Percentiles rank a stretch among this genome's conserved stretches.
phyloP scores from a whole-genome alignment of 2,113 vertebrate genomes.

The Pagrus major region DNA sequence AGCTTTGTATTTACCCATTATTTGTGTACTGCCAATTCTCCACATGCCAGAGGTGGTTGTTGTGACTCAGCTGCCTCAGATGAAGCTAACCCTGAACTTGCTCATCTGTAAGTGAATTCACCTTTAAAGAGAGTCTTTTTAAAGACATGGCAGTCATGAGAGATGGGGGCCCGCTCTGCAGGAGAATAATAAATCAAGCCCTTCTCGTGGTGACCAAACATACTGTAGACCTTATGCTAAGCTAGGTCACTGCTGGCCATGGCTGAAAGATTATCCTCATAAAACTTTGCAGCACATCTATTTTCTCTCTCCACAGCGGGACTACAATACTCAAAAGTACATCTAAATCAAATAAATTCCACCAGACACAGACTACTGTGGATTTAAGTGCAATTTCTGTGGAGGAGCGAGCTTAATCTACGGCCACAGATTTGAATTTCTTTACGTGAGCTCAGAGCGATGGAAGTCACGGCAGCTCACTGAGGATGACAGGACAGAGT shows the following conservation, averaged over 20 bases:
- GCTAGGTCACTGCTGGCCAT: conserved; percentile 45
- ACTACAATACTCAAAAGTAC: conserved; percentile 52
- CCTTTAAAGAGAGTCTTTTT: conserved; percentile 46
- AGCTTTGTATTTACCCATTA: conserved; percentile 6
- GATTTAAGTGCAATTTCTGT: conserved; percentile 54
- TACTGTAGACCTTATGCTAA: conserved; percentile 48
- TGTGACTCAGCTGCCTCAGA: conserved; percentile 18
- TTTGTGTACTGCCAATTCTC: conserved; percentile 7
- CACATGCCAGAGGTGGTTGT: background rate
- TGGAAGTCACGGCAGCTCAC: conserved; percentile 5
- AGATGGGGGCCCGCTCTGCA: conserved; percentile 26
- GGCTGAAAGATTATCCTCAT: conserved; percentile 54
- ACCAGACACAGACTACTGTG: conserved; percentile 32
- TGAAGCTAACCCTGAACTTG: background rate
- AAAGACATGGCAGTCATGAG: conserved; percentile 49
- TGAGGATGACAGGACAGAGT: conserved; percentile 45
- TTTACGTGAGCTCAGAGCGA: conserved; percentile 17
- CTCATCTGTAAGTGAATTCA: conserved; percentile 39
- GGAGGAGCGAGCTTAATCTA: conserved; percentile 36
- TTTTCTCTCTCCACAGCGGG: conserved; percentile 38
- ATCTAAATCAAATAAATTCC: conserved; percentile 57
- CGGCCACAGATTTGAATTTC: conserved; percentile 50
- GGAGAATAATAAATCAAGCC: conserved; percentile 53
- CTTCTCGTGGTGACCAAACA: conserved; percentile 44
- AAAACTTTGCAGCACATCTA: conserved; percentile 51